phyloP scores from a whole-genome alignment of 2,797 vertebrate genomes.

The Carcharodon carcharias region DNA sequence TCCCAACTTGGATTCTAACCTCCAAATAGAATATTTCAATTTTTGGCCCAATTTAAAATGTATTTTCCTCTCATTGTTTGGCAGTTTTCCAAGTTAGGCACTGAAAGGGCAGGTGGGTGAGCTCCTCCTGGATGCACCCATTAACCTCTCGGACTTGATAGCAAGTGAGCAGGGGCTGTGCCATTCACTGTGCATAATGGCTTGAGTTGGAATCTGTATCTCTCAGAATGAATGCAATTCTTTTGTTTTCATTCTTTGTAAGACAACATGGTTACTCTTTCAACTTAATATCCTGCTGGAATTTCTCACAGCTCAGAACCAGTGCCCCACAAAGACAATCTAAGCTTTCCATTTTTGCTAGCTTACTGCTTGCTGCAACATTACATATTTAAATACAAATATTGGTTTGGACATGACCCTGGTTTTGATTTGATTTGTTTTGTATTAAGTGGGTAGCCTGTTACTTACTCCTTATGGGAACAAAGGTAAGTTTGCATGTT shows the following conservation, averaged over 20 bases:
- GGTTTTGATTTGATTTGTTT: neutral
- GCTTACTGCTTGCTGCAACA: neutral
- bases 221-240: neutral
- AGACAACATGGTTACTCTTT: neutral
- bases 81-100: neutral
- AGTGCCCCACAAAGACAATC: neutral
- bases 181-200: neutral
- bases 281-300: neutral
- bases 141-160: neutral
- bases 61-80: neutral
- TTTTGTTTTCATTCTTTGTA: neutral
- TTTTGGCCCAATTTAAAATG: neutral
- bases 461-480: neutral
- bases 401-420: neutral
- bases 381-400: neutral
- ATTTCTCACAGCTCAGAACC: neutral
- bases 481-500: neutral
- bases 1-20: neutral
- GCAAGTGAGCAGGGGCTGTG: neutral
- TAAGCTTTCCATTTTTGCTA: neutral
- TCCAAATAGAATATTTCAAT: neutral
- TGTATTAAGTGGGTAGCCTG: neutral
- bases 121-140: neutral
- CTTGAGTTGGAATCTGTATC: neutral
- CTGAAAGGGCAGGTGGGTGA: neutral